Percentiles rank a stretch among this genome's conserved stretches.
Conservation (phyloP, 2,797 vertebrate genomes). For the Eulemur rubriventer region DNA sequence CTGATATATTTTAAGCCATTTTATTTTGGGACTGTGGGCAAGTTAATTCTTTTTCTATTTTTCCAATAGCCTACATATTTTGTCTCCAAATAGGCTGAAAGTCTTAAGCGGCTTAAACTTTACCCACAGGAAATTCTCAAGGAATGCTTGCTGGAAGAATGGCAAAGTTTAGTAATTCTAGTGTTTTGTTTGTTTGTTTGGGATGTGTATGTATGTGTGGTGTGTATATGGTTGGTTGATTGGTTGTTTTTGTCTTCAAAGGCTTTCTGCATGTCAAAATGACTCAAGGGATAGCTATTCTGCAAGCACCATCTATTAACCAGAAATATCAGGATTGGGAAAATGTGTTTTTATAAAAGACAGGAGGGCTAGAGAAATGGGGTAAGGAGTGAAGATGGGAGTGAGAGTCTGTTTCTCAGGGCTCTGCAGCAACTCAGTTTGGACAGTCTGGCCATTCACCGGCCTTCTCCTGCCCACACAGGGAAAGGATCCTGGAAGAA, state of each 20-base stretch:
- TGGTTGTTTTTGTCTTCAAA: slow-evolving; percentile 31
- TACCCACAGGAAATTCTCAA: not conserved
- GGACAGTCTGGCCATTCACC: not conserved
- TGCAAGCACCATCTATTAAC: not conserved
- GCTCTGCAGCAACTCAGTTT: not conserved
- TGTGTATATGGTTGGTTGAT: not conserved
- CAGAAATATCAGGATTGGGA: not conserved
- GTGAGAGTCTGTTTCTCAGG: not conserved
- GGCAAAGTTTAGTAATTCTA: not conserved
- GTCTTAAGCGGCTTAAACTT: not conserved
- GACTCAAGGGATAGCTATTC: slow-evolving; percentile 3
- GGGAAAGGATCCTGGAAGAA: slow-evolving; percentile 63
- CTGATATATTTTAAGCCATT: slow-evolving; percentile 28
- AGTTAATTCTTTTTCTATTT: slow-evolving; percentile 33
- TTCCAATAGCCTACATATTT: slow-evolving; percentile 31
- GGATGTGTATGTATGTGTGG: not conserved
- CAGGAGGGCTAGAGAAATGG: not conserved
- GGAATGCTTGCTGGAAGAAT: slow-evolving; percentile 10
- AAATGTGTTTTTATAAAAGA: slow-evolving; percentile 25
- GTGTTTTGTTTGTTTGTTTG: not conserved
- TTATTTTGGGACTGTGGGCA: slow-evolving; percentile 16
- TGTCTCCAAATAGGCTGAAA: slow-evolving; percentile 25
- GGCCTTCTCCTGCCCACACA: not conserved
- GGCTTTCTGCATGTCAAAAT: slow-evolving; percentile 28
- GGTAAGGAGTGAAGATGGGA: not conserved